Evolutionary conservation across 2,113 vertebrate species (phyloP).

Genomic region (Dolichotis patagonum): DNA sequence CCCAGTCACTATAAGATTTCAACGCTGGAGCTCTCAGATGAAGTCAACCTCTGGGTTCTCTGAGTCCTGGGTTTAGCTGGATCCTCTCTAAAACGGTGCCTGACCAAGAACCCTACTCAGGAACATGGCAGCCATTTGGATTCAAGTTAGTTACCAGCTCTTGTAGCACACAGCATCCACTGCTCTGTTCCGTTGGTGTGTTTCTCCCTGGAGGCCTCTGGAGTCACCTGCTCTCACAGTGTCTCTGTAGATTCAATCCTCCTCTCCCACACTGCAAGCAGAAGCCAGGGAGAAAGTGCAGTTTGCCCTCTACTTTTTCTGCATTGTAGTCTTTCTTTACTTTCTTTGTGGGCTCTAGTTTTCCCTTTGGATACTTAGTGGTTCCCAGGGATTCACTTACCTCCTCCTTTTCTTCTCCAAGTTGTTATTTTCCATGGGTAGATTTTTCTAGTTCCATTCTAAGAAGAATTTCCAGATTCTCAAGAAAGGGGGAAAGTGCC

Average conservation of each 20-base stretch:
- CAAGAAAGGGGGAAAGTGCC: accelerated
- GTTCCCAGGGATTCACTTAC: not conserved
- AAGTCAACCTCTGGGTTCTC: too few relatives aligned
- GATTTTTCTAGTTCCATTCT: not conserved
- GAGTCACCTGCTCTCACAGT: not conserved
- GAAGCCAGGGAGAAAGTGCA: not conserved
- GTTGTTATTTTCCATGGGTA: not conserved
- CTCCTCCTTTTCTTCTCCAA: not conserved
- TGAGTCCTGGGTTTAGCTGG: too few relatives aligned
- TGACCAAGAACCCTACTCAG: too few relatives aligned
- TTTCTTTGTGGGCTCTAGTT: not conserved
- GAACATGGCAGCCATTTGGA: not conserved
- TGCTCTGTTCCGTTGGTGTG: not conserved
- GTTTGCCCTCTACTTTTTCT: not conserved
- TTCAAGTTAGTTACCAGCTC: not conserved
- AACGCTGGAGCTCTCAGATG: not conserved
- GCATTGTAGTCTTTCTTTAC: not conserved
- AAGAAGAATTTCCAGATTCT: not conserved
- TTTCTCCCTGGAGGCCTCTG: not conserved
- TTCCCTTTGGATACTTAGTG: not conserved
- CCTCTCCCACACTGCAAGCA: not conserved
- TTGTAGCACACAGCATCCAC: not conserved
- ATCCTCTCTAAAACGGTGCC: too few relatives aligned
- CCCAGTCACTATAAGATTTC: not conserved
- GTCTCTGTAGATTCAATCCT: not conserved